Percentiles rank a stretch among this genome's conserved stretches.
phyloP scores from a whole-genome alignment of 2,888 invertebrate genomes.

The Yponomeuta cagnagella region DNA sequence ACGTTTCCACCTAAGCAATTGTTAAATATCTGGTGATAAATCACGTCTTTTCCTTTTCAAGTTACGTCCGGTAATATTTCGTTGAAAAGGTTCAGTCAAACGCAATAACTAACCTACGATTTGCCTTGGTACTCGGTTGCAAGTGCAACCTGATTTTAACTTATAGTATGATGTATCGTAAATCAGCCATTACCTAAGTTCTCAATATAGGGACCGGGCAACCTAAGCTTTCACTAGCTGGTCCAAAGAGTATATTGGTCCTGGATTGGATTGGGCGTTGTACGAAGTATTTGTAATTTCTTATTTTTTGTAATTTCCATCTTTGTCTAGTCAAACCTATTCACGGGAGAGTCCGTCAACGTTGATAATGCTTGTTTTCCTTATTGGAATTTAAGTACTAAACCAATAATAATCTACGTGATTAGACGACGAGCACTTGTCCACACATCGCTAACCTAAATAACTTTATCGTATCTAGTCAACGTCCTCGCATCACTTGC shows the following conservation, averaged over 20 bases:
- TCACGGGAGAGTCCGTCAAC: not conserved
- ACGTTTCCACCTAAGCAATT: constrained; percentile 31
- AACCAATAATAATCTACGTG: not conserved
- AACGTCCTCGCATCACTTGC: constrained; percentile 37
- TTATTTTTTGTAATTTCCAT: not conserved
- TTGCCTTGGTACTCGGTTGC: no score
- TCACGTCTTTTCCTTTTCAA: constrained; percentile 21
- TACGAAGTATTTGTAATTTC: no score
- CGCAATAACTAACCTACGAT: no score
- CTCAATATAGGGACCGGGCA: no score
- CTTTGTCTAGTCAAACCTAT: not conserved
- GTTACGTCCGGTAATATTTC: constrained; percentile 21
- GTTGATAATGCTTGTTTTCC: constrained; percentile 6
- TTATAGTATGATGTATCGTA: no score
- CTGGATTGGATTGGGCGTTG: no score
- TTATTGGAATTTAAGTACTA: constrained; percentile 6
- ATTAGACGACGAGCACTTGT: constrained; percentile 5
- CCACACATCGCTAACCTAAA: constrained; percentile 36
- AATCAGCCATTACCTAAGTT: no score
- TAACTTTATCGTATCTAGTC: constrained; percentile 42
- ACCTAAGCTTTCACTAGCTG: no score
- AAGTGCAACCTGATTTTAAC: no score
- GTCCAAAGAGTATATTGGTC: no score
- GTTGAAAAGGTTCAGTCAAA: not conserved
- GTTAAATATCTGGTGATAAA: constrained; percentile 28